These are phyloP conservation scores for Mus spicilegus DNA, from an alignment of 2,113 vertebrate species.

Conservation along the genomic window DNA sequence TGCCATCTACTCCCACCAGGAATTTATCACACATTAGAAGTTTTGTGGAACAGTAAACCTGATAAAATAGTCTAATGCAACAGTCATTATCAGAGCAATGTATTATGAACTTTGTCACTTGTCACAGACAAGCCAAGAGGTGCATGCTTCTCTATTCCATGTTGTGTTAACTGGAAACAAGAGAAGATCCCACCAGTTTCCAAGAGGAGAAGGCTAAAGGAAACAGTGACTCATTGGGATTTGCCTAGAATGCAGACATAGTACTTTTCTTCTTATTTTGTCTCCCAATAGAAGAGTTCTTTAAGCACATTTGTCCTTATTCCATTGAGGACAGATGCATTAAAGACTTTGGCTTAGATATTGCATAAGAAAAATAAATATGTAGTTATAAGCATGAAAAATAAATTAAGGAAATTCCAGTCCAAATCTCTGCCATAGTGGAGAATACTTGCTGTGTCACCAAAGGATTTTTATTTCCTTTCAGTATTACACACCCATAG, in stretches of 20 bases:
- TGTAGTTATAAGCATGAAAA: not conserved
- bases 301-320: not conserved
- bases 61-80: not conserved
- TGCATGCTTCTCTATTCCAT: not conserved
- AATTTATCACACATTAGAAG: not conserved
- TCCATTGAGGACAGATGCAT: not conserved
- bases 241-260: too few species aligned
- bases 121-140: not conserved
- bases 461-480: not conserved
- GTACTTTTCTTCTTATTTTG: not conserved
- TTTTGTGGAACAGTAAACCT: not conserved
- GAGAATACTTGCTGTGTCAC: not conserved
- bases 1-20: not conserved
- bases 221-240: not conserved
- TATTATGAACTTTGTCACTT: not conserved
- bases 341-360: not conserved
- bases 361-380: not conserved
- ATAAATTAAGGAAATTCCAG: not conserved
- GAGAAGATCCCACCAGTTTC: not conserved
- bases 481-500: not conserved
- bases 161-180: not conserved
- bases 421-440: not conserved
- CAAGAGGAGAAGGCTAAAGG: not conserved
- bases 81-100: not conserved
- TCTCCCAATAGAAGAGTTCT: not conserved